A percentile compares a stretch with the other conserved stretches of the same genome.
Conservation (phyloP, 1,140 invertebrate species). For the Asbolus verrucosus region DNA sequence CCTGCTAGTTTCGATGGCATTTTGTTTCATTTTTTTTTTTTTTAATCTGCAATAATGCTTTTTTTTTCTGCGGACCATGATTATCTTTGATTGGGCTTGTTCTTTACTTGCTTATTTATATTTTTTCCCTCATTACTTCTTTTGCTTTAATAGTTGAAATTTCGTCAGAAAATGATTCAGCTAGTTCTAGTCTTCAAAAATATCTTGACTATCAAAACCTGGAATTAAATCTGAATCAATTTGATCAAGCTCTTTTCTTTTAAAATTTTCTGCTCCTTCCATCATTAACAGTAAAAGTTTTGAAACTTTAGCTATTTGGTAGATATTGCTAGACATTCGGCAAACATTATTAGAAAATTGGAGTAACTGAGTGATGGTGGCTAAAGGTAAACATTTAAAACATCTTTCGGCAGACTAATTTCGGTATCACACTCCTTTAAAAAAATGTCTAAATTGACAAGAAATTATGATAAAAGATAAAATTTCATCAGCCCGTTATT, state of each 20-base stretch:
- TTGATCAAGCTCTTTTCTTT: constrained; percentile 44
- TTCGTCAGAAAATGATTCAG: not conserved
- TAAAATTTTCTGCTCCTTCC: constrained; percentile 45
- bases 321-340: constrained; percentile 43
- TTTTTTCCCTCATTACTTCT: not conserved
- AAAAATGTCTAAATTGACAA: no score
- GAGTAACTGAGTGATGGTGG: no score
- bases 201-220: no score
- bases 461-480: no score
- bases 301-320: no score
- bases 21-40: constrained; percentile 25
- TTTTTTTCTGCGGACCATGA: constrained; percentile 9
- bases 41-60: constrained; percentile 12
- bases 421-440: no score
- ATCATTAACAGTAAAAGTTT: constrained; percentile 46
- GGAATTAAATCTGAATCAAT: constrained; percentile 45
- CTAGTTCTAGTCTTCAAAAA: not conserved
- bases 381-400: no score
- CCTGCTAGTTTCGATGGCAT: constrained; percentile 3
- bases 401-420: no score
- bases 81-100: constrained; percentile 5
- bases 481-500: no score
- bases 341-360: constrained; percentile 47
- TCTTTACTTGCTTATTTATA: not conserved
- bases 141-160: not conserved